Percentiles rank a stretch among this genome's conserved stretches.
phyloP scores from a whole-genome alignment of 2,888 invertebrate genomes.

The Cataglyphis altisquamis region DNA sequence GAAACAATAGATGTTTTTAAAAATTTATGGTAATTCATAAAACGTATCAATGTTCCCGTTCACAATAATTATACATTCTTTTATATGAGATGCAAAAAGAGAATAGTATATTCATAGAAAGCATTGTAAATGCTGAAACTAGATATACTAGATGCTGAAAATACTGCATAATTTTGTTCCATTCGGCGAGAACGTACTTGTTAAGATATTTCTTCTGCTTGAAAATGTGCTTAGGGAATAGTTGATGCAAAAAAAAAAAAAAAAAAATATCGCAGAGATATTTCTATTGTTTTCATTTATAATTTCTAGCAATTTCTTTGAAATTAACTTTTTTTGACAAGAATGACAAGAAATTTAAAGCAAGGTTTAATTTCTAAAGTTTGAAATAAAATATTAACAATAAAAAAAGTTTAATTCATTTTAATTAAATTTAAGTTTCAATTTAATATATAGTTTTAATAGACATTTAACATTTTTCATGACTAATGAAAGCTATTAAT shows the following conservation, averaged over 20 bases:
- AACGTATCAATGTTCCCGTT: neutral
- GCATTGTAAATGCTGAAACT: slow-evolving; percentile 12
- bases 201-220: neutral
- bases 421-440: slow-evolving; percentile 8
- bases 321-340: slow-evolving; percentile 1
- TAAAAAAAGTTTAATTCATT: neutral
- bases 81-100: neutral
- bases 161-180: slow-evolving; percentile 9
- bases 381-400: neutral
- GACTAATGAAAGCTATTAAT: neutral
- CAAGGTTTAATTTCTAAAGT: neutral
- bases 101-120: neutral
- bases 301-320: neutral
- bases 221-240: neutral
- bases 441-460: neutral
- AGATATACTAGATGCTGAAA: neutral
- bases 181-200: slow-evolving; percentile 1
- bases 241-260: neutral
- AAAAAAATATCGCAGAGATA: neutral
- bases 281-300: slow-evolving; percentile 6
- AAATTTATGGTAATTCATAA: neutral
- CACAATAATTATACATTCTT: neutral
- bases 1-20: neutral
- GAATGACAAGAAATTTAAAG: neutral
- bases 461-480: neutral